Percentiles rank a stretch among this genome's conserved stretches.
These are phyloP conservation scores for Zelleria hepariella DNA, from an alignment of 2,888 invertebrate genomes.

Conservation along the genomic window DNA sequence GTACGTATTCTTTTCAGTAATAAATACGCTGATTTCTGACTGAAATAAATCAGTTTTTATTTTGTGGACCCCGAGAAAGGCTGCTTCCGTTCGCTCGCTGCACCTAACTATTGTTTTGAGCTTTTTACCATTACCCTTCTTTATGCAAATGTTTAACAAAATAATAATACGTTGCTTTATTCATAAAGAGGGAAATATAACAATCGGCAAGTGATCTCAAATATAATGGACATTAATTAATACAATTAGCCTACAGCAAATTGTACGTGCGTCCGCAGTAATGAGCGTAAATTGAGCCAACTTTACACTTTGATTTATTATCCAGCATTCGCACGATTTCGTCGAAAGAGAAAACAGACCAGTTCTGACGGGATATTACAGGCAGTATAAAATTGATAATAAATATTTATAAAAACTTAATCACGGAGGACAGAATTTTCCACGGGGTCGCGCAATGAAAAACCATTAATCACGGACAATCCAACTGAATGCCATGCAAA, in stretches of 20 bases:
- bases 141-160: no score
- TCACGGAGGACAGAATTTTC: conserved; percentile 51
- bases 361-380: conserved; percentile 60
- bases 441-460: conserved; percentile 46
- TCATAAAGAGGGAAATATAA: not conserved
- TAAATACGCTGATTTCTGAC: no score
- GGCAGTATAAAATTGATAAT: conserved; percentile 65
- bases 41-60: no score
- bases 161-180: no score
- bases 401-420: conserved; percentile 69
- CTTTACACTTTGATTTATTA: conserved; percentile 72
- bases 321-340: conserved; percentile 64
- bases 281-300: conserved; percentile 68
- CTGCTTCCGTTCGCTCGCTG: no score
- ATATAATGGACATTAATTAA: conserved; percentile 65
- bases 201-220: not conserved
- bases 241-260: conserved; percentile 69
- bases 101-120: no score
- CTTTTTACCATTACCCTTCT: no score
- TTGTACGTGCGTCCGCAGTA: conserved; percentile 65
- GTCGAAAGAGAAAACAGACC: conserved; percentile 70
- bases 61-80: no score
- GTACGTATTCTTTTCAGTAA: no score
- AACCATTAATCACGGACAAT: conserved; percentile 61
- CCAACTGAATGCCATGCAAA: conserved; percentile 43